These are phyloP conservation scores for Aspidapion aeneum DNA, from an alignment of 2,888 invertebrate genomes.

Conservation along the genomic window DNA sequence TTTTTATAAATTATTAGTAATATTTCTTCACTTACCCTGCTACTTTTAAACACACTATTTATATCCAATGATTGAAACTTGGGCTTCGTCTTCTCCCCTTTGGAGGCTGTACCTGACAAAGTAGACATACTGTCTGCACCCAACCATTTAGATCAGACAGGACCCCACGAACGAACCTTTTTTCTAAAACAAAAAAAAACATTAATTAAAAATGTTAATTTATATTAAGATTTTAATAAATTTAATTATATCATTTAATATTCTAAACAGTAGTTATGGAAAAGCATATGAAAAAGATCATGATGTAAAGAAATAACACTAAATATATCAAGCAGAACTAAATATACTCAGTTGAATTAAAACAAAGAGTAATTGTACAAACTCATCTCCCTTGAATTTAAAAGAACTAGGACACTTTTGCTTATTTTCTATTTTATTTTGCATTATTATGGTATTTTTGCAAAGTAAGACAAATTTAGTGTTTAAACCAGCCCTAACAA, in stretches of 20 bases:
- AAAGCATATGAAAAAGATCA: background rate
- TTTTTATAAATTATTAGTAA: too few relatives aligned
- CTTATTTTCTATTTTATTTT: too few relatives aligned
- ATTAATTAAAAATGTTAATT: constrained; percentile 1
- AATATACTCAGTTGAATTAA: too few relatives aligned
- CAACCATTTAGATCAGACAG: constrained; percentile 80
- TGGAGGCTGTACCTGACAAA: constrained; percentile 85
- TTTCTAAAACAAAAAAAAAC: constrained; percentile 46
- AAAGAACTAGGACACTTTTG: too few relatives aligned
- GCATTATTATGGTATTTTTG: too few relatives aligned
- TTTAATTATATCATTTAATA: background rate
- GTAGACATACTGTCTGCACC: constrained; percentile 96
- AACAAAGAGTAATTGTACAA: constrained; percentile 5
- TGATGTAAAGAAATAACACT: background rate
- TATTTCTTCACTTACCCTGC: constrained; percentile 72
- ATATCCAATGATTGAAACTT: constrained; percentile 97
- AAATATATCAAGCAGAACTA: background rate
- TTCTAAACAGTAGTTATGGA: background rate
- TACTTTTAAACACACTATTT: constrained; percentile 92
- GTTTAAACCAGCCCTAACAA: too few relatives aligned
- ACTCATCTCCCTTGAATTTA: too few relatives aligned
- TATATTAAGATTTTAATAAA: too few relatives aligned
- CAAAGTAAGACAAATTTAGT: too few relatives aligned
- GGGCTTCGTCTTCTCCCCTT: constrained; percentile 87
- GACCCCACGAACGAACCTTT: constrained; percentile 76